Base-by-base conservation (phyloP, 1,140 invertebrate species). In the Pinna nobilis region DNA sequence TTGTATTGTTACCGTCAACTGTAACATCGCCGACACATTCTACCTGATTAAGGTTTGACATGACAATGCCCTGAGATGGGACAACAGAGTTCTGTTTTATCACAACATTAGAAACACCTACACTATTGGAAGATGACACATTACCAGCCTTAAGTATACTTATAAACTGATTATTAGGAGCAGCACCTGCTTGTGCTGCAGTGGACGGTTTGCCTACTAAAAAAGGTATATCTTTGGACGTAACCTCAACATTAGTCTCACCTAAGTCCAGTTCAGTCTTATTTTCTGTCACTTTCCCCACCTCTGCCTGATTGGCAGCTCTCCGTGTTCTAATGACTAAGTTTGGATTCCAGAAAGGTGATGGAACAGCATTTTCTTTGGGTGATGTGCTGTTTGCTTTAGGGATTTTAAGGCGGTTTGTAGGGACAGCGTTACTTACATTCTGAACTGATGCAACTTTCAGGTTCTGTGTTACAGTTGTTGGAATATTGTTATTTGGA, bases 321-420 rank as follows among this genome's bases (percentile, higher is more conserved):
- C 90, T 83, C 28, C 91, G 76, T 9, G 91, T 91, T 37, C 90
- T 79, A 61, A 91, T 91, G 1, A 91, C 90, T 53, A 91, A 84
- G 78, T 91, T 90, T 13, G 90, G 89, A 82, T 91, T 91, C 23
- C 89, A 89, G 82, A 90, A 91, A 4, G 90, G 90, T 57, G 76
- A 77, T 44, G 83, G 81, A 55, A 67, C 75, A 32, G 49, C 55
- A 0, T 53, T 13, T 41, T 41, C 33, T 20, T 30, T 39, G 15
- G n/a, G 47, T n/a, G 44, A 66, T 18, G 32, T 37, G 25, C 47
- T 49, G 28, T 35, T 57, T 28, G 50, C 60, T 63, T 63, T 63
- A n/a, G 59, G 59, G 18, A 44, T 41, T 44, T 35, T 63, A 20
- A 28, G 28, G 25, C 59, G 18, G n/a, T 9, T n/a, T 44, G n/a